Base-by-base conservation (phyloP, 2,888 invertebrate species). In the Yponomeuta sedellus region DNA sequence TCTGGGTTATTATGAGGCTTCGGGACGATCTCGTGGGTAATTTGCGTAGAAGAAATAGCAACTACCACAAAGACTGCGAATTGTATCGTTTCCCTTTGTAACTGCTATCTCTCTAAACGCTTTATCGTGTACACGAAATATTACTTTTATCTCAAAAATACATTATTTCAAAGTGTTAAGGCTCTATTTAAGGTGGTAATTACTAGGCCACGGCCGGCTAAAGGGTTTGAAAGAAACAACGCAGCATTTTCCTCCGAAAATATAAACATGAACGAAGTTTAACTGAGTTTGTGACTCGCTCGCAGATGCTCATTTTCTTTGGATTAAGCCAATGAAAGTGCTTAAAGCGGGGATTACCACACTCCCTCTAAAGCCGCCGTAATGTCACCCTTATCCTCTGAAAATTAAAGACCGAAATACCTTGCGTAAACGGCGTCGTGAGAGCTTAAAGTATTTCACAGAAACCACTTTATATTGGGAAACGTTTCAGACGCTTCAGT, bases 371-470 rank as follows among this genome's bases (percentile, higher is more conserved):
- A 52, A 52, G 44, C 44, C 16, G 4, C 44, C 44, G 1, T 52
- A 12, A 16, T 52, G 16, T 52, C 44, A 52, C 2, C 44, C 44
- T 52, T 52, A 52, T 52, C 12, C 5, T 16, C 44, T 52, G 44
- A 52, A 12, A 52, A 12, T 12, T 52, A 52, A 52, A 52, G 44
- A 52, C 44, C 16, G 44, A 52, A 52, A 52, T 52, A 16, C 16
- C 44, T 52, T 16, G 44, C 16, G 44, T 52, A 16, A 52, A 52
- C 2, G 44, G 16, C 5, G 12, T 52, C 44, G 16, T 52, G 44
- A 52, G 44, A 16, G 44, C 44, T 52, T 52, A 16, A 62, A 62
- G 28, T 16, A 34, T 39, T 34, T 62, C 28, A 62, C 62, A 34
- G 16, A 25, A 16, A 25, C 62, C 22, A 39, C 39, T 39, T 62